Conservation (phyloP, 2,888 invertebrate genomes). For the Drosophila hamatofila region DNA sequence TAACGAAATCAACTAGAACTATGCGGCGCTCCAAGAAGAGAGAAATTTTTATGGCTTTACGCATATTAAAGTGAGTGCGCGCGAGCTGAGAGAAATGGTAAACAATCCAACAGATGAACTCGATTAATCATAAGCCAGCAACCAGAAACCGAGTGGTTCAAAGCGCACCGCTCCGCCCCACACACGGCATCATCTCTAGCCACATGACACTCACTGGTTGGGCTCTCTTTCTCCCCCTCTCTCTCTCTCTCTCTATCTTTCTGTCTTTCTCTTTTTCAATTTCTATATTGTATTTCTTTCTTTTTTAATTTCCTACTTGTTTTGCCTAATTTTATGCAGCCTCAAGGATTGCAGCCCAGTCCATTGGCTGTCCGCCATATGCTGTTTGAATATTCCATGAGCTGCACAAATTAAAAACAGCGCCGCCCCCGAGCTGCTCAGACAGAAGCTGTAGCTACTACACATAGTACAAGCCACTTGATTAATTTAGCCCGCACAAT, state of each 20-base stretch:
- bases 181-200: constrained; percentile 31
- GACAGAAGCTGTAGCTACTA: constrained; percentile 33
- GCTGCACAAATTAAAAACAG: constrained; percentile 79
- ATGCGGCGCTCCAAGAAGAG: constrained; percentile 34
- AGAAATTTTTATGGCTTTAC: constrained; percentile 66
- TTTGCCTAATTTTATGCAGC: constrained; percentile 77
- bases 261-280: not conserved
- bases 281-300: not conserved
- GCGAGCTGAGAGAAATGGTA: constrained; percentile 53
- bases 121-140: constrained; percentile 78
- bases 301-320: constrained; percentile 71
- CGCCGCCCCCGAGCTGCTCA: constrained; percentile 17
- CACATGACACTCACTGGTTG: constrained; percentile 58
- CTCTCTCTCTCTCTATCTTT: not conserved
- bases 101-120: constrained; percentile 74
- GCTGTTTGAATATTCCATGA: constrained; percentile 78
- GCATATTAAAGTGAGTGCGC: constrained; percentile 60
- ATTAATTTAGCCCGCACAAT: constrained; percentile 83
- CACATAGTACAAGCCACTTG: constrained; percentile 72
- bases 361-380: constrained; percentile 64
- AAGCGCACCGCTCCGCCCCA: constrained; percentile 42
- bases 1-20: constrained; percentile 53
- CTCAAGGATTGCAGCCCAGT: constrained; percentile 65
- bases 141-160: constrained; percentile 42
- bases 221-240: not conserved